Conservation (phyloP, 2,797 vertebrate species). For the Melanotaenia pygmaea region DNA sequence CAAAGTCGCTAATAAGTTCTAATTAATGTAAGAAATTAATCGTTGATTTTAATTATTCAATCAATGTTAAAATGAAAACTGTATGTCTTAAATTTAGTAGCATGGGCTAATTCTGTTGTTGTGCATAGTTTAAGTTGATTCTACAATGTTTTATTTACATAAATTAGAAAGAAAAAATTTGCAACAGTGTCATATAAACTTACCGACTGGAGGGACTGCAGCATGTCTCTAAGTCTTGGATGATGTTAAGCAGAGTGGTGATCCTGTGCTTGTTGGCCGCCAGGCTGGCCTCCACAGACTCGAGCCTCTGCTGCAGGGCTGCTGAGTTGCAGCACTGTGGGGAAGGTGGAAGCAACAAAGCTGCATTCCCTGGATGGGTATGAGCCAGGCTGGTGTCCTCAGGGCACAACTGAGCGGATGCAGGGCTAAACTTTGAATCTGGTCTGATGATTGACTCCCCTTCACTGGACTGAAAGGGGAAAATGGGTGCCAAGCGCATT, state of each 20-base stretch:
- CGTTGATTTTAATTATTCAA: not conserved
- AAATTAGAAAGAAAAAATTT: not conserved
- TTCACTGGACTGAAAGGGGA: conserved; percentile 34
- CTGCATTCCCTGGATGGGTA: conserved; percentile 72
- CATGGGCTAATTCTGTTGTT: not conserved
- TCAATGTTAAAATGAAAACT: not conserved
- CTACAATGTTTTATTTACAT: not conserved
- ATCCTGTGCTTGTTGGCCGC: conserved; percentile 95
- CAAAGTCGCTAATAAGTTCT: not conserved
- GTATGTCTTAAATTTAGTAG: not conserved
- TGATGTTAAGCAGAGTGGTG: conserved; percentile 94
- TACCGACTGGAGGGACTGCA: conserved; percentile 90
- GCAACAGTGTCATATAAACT: conserved; percentile 33
- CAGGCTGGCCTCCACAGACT: conserved; percentile 91
- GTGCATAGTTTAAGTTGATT: not conserved
- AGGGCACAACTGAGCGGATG: conserved; percentile 39
- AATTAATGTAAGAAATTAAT: not conserved
- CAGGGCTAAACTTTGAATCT: conserved; percentile 34
- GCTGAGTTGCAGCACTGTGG: conserved; percentile 71
- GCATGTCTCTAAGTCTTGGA: conserved; percentile 95
- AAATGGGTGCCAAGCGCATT: conserved; percentile 39
- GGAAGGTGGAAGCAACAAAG: conserved; percentile 68
- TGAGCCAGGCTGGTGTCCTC: conserved; percentile 62
- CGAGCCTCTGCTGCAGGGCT: conserved; percentile 88
- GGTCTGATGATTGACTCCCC: conserved; percentile 36